These are phyloP conservation scores for Mohoua ochrocephala DNA, from an alignment of 2,113 vertebrate species.

Conservation along the genomic window DNA sequence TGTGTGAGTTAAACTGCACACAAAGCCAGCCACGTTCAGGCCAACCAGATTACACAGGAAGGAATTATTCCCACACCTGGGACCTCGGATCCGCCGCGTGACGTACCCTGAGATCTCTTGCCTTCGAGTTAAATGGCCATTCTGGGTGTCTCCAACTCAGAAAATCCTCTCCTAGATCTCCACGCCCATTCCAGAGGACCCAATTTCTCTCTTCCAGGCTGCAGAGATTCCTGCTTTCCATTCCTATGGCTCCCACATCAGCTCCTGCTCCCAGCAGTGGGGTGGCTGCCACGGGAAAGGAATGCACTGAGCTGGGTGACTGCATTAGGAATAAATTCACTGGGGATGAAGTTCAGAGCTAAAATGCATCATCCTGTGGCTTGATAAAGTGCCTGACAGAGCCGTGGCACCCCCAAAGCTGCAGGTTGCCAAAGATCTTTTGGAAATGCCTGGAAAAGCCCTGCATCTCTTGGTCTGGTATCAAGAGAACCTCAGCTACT, in stretches of 20 bases:
- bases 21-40: background rate
- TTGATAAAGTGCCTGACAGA: background rate
- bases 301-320: background rate
- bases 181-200: background rate
- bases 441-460: background rate
- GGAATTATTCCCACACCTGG: background rate
- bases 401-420: background rate
- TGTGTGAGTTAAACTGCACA: background rate
- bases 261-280: background rate
- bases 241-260: background rate
- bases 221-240: background rate
- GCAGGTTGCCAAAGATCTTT: background rate
- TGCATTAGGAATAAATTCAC: background rate
- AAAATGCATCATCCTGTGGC: background rate
- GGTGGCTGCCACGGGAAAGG: background rate
- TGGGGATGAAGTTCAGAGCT: background rate
- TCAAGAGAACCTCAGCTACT: background rate
- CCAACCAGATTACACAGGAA: background rate
- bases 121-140: background rate
- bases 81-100: fast-evolving
- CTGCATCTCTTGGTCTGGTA: background rate
- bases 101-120: background rate
- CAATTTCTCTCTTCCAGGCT: background rate
- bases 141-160: background rate
- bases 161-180: background rate